phyloP scores from a whole-genome alignment of 2,113 vertebrate species.

The Desmodus rotundus region DNA sequence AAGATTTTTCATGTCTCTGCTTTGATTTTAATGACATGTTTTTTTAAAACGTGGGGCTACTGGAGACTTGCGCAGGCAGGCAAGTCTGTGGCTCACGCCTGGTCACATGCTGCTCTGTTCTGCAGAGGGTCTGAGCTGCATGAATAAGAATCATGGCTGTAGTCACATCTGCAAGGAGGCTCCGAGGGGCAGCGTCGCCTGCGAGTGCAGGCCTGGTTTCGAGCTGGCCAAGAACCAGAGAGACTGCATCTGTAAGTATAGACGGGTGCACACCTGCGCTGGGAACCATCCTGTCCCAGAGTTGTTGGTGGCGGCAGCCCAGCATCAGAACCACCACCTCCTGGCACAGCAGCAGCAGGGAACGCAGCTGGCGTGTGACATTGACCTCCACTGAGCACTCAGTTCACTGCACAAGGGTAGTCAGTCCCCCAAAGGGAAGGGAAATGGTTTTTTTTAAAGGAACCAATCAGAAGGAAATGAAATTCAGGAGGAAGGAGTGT shows the following conservation, averaged over 20 bases:
- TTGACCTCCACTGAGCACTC: not conserved
- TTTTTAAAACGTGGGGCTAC: not conserved
- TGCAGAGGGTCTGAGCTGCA: constrained; percentile 98
- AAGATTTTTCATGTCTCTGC: constrained; percentile 13
- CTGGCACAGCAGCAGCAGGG: not conserved
- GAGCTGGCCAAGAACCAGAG: constrained; percentile 95
- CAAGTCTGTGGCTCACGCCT: not conserved
- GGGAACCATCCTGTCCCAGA: not conserved
- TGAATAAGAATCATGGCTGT: constrained; percentile 98
- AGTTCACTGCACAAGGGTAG: not conserved
- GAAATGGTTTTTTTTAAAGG: not conserved
- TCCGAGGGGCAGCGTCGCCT: constrained; percentile 91
- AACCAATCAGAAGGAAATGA: not conserved
- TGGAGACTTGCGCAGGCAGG: not conserved
- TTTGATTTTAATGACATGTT: constrained; percentile 26
- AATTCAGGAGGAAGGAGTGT: not conserved
- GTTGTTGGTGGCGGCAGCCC: not conserved
- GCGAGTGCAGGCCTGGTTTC: constrained; percentile 96
- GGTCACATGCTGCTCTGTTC: constrained; percentile 66
- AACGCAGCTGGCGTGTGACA: not conserved
- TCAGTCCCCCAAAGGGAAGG: not conserved
- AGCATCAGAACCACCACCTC: not conserved
- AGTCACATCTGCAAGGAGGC: constrained; percentile 97
- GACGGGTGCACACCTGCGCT: not conserved
- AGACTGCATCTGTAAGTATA: constrained; percentile 92